Evolutionary conservation across 2,113 vertebrate genomes (phyloP), one percentile per base, ranked within the genome.

Genomic region (Forbesichthys papilliferus): DNA sequence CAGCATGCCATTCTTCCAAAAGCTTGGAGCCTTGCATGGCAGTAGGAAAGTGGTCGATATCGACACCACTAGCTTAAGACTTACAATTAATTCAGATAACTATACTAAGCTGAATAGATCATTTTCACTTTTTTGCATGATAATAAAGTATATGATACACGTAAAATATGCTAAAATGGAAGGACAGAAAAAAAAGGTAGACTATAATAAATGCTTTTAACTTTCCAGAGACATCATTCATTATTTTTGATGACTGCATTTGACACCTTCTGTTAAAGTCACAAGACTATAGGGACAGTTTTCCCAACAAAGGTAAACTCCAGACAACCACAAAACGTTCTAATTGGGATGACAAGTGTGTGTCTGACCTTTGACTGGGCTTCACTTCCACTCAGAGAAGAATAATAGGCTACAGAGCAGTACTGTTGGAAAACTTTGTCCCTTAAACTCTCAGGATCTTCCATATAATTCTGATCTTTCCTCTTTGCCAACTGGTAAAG

Each of bases 401-500:
- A 83, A 79, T 9, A 48, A 55, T 47, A 61, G 64, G 46, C 71
- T 20, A 48, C 51, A 55, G 9, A 33, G 18, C 61, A 55, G 52
- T 36, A 55, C 47, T 48, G 12, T 14, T 18, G 14, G 51, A 65
- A 70, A 84, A 82, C 73, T 0, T 14, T 61, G 62, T 46, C 16
- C 64, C 57, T 71, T 54, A 75, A 83, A 79, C 20, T 42, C 56
- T 83, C 54, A n/a, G 56, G 69, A 53, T 64, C 64, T 82, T 81
- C 68, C 56, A 53, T 69, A 78, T 83, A 81, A 82, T 80, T 76
- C 27, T 14, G 48, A 83, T 71, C n/a, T 79, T 84, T 89, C 78
- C 82, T 82, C 82, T 81, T 85, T 80, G 74, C 71, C 71, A 72
- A 54, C 51, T 68, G 8, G 33, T 69, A 91, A 91, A 90, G 87